Conservation (phyloP, 2,113 vertebrate species). For the Planiliza haematocheilus region DNA sequence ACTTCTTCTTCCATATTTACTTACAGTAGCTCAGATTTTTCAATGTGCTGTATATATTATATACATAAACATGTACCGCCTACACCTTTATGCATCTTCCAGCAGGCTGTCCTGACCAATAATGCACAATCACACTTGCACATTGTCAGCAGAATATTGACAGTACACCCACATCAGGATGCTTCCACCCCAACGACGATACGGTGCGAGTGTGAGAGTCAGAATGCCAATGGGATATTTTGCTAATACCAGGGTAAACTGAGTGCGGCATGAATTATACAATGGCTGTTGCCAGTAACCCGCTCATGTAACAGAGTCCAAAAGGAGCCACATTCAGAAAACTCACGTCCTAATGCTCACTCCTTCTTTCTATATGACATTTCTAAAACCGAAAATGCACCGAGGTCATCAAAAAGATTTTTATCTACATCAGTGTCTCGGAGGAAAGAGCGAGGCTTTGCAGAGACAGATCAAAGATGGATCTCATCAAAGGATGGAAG, state of each 20-base stretch:
- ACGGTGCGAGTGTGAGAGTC: neutral
- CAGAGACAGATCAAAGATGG: conserved; percentile 19
- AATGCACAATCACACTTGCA: neutral
- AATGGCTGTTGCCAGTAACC: neutral
- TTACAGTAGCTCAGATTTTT: too few species aligned
- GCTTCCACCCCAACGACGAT: neutral
- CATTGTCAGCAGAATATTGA: conserved; percentile 21
- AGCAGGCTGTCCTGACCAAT: neutral
- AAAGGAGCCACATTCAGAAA: neutral
- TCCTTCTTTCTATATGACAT: neutral
- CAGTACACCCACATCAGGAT: conserved; percentile 2
- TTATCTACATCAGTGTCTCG: conserved; percentile 3
- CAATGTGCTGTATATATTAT: too few species aligned
- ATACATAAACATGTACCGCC: neutral
- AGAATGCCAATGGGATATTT: conserved; percentile 1
- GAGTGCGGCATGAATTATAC: neutral
- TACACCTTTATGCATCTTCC: neutral
- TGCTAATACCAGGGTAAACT: conserved; percentile 5
- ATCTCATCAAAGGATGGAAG: conserved; percentile 29
- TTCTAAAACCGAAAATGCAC: conserved; percentile 1
- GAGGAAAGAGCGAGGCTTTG: conserved; percentile 15
- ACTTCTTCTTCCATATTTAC: too few species aligned
- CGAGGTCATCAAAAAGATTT: conserved; percentile 18
- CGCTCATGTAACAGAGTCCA: neutral
- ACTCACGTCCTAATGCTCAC: neutral